These are phyloP conservation scores for Drosophila eugracilis DNA, from an alignment of 1,140 invertebrate species.

Conservation along the genomic window DNA sequence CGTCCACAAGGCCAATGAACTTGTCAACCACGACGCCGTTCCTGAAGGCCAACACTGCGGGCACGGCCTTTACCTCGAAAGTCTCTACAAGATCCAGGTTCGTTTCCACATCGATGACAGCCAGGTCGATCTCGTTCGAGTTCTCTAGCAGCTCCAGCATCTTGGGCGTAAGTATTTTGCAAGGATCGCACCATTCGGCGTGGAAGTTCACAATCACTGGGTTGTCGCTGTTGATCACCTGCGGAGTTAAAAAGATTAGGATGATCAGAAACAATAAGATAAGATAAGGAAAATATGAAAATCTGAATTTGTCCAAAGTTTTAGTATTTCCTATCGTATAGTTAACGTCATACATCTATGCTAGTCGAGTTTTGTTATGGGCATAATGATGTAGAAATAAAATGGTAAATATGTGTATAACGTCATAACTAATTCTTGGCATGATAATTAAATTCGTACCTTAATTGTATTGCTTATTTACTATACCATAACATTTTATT, in stretches of 20 bases:
- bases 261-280: too few relatives aligned
- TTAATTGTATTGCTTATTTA: too few relatives aligned
- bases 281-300: too few relatives aligned
- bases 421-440: too few relatives aligned
- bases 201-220: conserved; percentile 95
- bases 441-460: too few relatives aligned
- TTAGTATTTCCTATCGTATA: too few relatives aligned
- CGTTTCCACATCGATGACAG: conserved; percentile 96
- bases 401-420: too few relatives aligned
- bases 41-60: conserved; percentile 94
- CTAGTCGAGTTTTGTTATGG: background rate
- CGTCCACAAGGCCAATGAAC: conserved; percentile 95
- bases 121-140: conserved; percentile 92
- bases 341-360: background rate
- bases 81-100: conserved; percentile 92
- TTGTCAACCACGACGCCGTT: conserved; percentile 96
- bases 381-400: background rate
- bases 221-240: conserved; percentile 92
- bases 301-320: too few relatives aligned
- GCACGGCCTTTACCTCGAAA: conserved; percentile 95
- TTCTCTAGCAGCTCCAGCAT: conserved; percentile 92
- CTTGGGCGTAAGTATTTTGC: conserved; percentile 96
- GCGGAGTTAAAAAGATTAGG: too few relatives aligned
- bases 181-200: conserved; percentile 97
- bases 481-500: background rate